Conservation (phyloP, 2,888 invertebrate genomes). For the Calliopum simillimum region DNA sequence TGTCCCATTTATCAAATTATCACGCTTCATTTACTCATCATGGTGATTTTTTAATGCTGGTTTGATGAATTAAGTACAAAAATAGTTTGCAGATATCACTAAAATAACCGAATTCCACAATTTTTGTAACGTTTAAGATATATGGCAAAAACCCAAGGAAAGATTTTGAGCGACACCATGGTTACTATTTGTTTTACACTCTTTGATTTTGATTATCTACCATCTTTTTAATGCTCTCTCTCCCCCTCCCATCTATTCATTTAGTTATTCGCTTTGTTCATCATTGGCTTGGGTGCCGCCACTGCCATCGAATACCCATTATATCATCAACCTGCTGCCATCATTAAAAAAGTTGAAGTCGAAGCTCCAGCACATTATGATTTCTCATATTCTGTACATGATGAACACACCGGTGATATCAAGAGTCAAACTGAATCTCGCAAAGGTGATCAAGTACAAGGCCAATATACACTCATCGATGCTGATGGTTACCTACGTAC, state of each 20-base stretch:
- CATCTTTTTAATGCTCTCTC: background rate
- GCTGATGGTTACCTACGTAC: slow-evolving; percentile 70
- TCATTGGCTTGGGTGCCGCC: slow-evolving; percentile 56
- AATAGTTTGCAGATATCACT: no score
- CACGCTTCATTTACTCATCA: no score
- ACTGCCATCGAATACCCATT: slow-evolving; percentile 57
- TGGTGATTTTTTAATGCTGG: no score
- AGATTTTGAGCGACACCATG: no score
- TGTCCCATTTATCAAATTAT: no score
- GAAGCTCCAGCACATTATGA: slow-evolving; percentile 69
- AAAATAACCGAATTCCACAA: no score
- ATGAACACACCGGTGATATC: slow-evolving; percentile 70
- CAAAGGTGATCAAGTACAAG: slow-evolving; percentile 70
- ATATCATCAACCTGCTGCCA: slow-evolving; percentile 45
- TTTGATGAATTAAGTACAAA: no score
- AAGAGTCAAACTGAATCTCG: slow-evolving; percentile 70
- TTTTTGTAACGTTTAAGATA: background rate
- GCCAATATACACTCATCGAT: slow-evolving; percentile 70
- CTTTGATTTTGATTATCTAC: background rate
- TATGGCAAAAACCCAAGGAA: no score
- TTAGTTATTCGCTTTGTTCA: slow-evolving; percentile 57
- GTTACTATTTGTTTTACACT: no score
- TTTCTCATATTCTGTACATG: slow-evolving; percentile 68
- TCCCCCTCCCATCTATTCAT: background rate
- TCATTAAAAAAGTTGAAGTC: slow-evolving; percentile 60